Percentiles rank a stretch among this genome's conserved stretches.
phyloP scores from a whole-genome alignment of 2,113 vertebrate genomes.

The Vimba vimba region DNA sequence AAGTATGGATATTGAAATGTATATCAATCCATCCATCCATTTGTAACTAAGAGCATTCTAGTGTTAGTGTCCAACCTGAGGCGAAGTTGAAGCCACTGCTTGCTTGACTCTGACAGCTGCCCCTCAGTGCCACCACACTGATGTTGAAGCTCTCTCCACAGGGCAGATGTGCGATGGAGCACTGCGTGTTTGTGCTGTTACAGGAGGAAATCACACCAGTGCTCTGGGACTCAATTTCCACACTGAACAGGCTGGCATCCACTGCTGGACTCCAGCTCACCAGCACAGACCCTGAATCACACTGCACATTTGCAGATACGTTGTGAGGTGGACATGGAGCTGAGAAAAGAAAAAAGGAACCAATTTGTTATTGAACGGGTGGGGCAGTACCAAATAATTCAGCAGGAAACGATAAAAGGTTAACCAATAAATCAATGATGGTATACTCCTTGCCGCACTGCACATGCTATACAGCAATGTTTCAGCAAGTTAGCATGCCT shows the following conservation, averaged over 20 bases:
- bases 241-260: constrained; percentile 62
- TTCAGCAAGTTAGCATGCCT: neutral
- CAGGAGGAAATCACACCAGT: constrained; percentile 49
- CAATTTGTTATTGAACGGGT: neutral
- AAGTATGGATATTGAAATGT: neutral
- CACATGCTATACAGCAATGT: neutral
- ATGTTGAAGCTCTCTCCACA: constrained; percentile 65
- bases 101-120: constrained; percentile 55
- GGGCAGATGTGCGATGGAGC: constrained; percentile 56
- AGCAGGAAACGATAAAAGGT: neutral
- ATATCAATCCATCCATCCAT: neutral
- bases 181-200: constrained; percentile 63
- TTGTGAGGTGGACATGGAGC: constrained; percentile 69
- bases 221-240: constrained; percentile 37
- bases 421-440: neutral
- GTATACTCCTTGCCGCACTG: neutral
- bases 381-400: neutral
- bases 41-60: too few species aligned
- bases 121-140: constrained; percentile 59
- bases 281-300: constrained; percentile 56
- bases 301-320: constrained; percentile 59
- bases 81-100: constrained; percentile 45
- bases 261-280: constrained; percentile 65
- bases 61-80: constrained; percentile 61
- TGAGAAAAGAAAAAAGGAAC: constrained; percentile 34